These are phyloP conservation scores for Villa cingulata DNA, from an alignment of 2,888 invertebrate genomes.

Conservation along the genomic window DNA sequence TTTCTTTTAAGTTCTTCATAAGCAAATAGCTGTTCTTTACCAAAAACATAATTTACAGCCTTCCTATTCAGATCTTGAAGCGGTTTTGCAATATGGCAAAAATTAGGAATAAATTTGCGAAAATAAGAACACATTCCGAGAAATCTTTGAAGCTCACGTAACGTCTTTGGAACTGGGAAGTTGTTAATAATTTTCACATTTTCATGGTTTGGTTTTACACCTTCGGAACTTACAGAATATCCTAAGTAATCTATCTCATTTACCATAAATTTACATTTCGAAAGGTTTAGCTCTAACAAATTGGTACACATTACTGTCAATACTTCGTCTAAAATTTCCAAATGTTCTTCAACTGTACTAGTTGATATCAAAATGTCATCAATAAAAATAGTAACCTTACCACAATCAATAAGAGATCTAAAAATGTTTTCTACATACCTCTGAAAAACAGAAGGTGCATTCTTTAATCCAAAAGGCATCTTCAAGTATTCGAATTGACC, in stretches of 20 bases:
- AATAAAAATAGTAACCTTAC: constrained; percentile 17
- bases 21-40: not conserved
- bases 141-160: constrained; percentile 16
- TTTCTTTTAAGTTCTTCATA: constrained; percentile 8
- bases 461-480: no score
- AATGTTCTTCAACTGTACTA: constrained; percentile 14
- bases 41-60: constrained; percentile 5
- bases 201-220: constrained; percentile 12
- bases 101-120: constrained; percentile 10
- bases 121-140: constrained; percentile 13
- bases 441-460: no score
- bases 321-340: constrained; percentile 13
- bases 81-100: constrained; percentile 19
- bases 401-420: constrained; percentile 11
- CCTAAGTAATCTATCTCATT: constrained; percentile 17
- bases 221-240: constrained; percentile 13
- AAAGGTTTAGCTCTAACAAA: constrained; percentile 9
- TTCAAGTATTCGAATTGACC: no score
- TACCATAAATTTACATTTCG: constrained; percentile 18
- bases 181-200: constrained; percentile 15
- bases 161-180: constrained; percentile 14
- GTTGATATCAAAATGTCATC: constrained; percentile 20
- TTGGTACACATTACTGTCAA: constrained; percentile 14
- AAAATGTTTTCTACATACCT: constrained; percentile 16
- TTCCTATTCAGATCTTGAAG: constrained; percentile 19